Evolutionary conservation across 2,888 invertebrate species (phyloP).

Genomic region (Metellina segmentata): DNA sequence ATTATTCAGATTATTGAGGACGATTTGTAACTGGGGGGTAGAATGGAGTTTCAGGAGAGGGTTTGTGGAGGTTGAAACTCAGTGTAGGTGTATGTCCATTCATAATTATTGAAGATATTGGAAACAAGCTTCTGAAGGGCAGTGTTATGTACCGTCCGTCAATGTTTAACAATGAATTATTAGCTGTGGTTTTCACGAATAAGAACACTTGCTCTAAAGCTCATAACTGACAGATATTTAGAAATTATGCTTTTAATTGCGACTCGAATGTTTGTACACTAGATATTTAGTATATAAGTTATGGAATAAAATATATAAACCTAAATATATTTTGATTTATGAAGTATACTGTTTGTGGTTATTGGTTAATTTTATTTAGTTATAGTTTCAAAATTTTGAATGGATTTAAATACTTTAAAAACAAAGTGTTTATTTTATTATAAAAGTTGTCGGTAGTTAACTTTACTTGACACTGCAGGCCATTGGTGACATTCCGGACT

Average conservation of each 20-base stretch:
- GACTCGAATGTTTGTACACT: neutral
- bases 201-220: neutral
- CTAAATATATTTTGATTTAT: neutral
- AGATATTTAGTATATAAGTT: too few relatives aligned
- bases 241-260: neutral
- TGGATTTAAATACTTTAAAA: too few relatives aligned
- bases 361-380: too few relatives aligned
- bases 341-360: neutral
- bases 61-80: neutral
- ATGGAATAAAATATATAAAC: too few relatives aligned
- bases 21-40: slow-evolving; percentile 6
- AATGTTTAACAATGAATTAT: neutral
- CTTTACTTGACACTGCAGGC: too few relatives aligned
- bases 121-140: neutral
- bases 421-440: too few relatives aligned
- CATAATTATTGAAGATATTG: neutral
- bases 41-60: neutral
- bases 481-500: too few relatives aligned
- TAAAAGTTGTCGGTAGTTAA: too few relatives aligned
- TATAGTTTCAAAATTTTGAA: too few relatives aligned
- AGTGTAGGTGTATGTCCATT: neutral
- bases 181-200: neutral
- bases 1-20: slow-evolving; percentile 14
- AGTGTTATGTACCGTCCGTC: neutral
- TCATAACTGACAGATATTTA: neutral